Evolutionary conservation across 92 coral and sea anemone genomes (phyloP).

Genomic region (Phenganax stokvisi): DNA sequence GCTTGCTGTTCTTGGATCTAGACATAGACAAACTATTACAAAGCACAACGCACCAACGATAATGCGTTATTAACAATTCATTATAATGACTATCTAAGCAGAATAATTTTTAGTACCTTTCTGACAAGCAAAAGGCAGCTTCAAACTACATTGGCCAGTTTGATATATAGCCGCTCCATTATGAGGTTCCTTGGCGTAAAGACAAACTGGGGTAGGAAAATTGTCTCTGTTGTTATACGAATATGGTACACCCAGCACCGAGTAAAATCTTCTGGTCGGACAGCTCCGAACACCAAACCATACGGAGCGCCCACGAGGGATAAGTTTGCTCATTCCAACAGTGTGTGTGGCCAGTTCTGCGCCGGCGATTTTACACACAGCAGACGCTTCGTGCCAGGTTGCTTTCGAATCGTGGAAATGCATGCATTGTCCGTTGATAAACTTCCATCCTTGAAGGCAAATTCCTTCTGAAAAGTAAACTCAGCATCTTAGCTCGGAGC

Average conservation of each 20-base stretch:
- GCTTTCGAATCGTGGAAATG: constrained; percentile 1
- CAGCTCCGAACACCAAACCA: constrained; percentile 37
- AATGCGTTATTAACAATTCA: not conserved
- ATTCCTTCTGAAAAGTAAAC: constrained; percentile 4
- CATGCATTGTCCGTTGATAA: not conserved
- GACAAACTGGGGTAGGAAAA: constrained; percentile 9
- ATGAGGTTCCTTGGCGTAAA: not conserved
- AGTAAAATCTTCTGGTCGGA: constrained; percentile 1
- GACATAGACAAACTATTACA: not conserved
- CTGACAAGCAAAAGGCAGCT: constrained; percentile 38
- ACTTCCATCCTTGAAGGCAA: constrained; percentile 31
- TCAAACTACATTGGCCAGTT: constrained; percentile 18
- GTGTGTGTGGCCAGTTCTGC: constrained; percentile 21
- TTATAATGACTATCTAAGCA: not conserved
- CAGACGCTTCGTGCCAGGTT: constrained; percentile 38
- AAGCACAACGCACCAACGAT: too few relatives aligned
- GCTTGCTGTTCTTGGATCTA: constrained; percentile 18
- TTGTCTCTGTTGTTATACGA: not conserved
- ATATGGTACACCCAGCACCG: not conserved
- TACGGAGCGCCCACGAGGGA: not conserved
- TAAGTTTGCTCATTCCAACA: not conserved
- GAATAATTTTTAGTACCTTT: constrained; percentile 1
- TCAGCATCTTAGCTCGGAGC: not conserved
- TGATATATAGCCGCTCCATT: not conserved
- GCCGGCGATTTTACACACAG: constrained; percentile 19